Conservation (phyloP, 2,797 vertebrate species). For the Poecilia wingei region DNA sequence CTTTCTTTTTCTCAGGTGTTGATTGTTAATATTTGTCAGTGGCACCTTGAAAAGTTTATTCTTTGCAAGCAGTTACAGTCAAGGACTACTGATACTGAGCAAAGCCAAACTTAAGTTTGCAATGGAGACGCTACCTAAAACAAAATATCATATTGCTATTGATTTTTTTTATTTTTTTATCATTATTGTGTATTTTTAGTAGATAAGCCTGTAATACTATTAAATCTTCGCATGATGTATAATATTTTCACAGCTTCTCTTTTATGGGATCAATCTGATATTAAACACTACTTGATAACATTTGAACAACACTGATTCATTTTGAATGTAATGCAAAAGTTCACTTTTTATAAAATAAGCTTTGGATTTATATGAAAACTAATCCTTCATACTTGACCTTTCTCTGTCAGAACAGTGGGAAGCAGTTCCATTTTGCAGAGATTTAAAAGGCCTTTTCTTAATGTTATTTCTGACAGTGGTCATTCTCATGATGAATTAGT, state of each 20-base stretch:
- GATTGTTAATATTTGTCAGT: constrained; percentile 11
- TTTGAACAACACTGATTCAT: constrained; percentile 11
- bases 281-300: constrained; percentile 4
- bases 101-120: constrained; percentile 10
- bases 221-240: background rate
- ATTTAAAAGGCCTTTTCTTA: background rate
- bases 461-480: background rate
- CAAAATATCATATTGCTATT: background rate
- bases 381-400: background rate
- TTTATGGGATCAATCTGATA: background rate
- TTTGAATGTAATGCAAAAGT: constrained; percentile 4
- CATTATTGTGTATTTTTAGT: background rate
- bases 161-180: background rate
- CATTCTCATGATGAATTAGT: background rate
- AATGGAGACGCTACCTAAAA: background rate
- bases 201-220: background rate
- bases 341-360: constrained; percentile 3
- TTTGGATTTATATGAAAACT: constrained; percentile 6
- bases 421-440: background rate
- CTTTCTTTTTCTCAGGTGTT: constrained; percentile 12
- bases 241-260: background rate
- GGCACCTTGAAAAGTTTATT: background rate
- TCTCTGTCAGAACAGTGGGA: background rate
- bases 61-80: background rate
- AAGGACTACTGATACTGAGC: constrained; percentile 8